Evolutionary conservation across 2,113 vertebrate species (phyloP).

Genomic region (Hippoglossus stenolepis): DNA sequence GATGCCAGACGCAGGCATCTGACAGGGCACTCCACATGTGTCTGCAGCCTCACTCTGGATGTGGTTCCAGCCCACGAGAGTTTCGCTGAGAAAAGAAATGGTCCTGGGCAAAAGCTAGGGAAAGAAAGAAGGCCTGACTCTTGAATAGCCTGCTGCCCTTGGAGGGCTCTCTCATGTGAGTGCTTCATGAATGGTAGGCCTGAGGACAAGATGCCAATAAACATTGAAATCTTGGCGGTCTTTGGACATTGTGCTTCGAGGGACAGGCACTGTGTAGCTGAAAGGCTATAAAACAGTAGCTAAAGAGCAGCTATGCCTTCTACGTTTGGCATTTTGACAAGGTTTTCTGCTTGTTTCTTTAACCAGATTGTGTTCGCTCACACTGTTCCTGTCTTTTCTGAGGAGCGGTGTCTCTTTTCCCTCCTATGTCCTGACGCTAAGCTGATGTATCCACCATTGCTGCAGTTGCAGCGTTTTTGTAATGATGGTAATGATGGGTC

Average conservation of each 20-base stretch:
- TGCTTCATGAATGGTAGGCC: slow-evolving; percentile 57
- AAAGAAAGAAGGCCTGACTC: slow-evolving; percentile 56
- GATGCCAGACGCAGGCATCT: slow-evolving; percentile 33
- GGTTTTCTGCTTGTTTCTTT: not conserved
- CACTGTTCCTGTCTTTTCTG: not conserved
- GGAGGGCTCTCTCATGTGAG: slow-evolving; percentile 49
- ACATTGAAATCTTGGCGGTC: slow-evolving; percentile 31
- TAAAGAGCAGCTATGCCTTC: slow-evolving; percentile 53
- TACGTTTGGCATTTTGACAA: slow-evolving; percentile 28
- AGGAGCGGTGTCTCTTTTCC: slow-evolving; percentile 7
- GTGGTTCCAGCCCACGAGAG: slow-evolving; percentile 28
- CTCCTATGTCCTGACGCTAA: not conserved
- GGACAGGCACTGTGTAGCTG: slow-evolving; percentile 23
- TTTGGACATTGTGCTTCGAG: slow-evolving; percentile 15
- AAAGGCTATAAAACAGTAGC: slow-evolving; percentile 36
- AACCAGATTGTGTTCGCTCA: not conserved
- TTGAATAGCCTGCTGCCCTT: slow-evolving; percentile 48
- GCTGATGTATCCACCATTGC: slow-evolving; percentile 4
- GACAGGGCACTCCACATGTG: slow-evolving; percentile 27
- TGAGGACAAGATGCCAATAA: slow-evolving; percentile 54
- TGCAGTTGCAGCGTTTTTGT: slow-evolving; percentile 54
- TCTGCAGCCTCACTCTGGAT: slow-evolving; percentile 37
- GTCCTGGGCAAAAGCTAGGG: slow-evolving; percentile 15
- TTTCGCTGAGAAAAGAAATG: slow-evolving; percentile 13
- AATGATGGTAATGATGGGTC: slow-evolving; percentile 65